phyloP scores from a whole-genome alignment of 1,140 invertebrate species.

The Macrotrachela quadricornifera region DNA sequence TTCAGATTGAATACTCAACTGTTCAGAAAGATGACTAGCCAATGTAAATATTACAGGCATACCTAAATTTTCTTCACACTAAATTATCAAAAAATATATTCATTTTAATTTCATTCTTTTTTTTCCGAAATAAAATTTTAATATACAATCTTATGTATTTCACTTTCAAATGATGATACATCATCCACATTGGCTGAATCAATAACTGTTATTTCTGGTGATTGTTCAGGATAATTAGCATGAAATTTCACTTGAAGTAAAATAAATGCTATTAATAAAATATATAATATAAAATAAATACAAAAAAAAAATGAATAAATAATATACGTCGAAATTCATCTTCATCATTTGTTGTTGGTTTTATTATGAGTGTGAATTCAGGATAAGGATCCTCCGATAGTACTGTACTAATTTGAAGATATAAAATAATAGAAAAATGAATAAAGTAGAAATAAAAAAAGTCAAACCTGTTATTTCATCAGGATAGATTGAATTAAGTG shows the following conservation, averaged over 20 bases:
- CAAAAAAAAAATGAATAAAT: too few relatives aligned
- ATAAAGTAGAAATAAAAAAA: neutral
- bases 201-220: constrained; percentile 53
- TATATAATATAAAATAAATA: neutral
- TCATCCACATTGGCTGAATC: constrained; percentile 56
- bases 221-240: constrained; percentile 63
- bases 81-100: too few relatives aligned
- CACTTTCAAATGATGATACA: constrained; percentile 24
- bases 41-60: constrained; percentile 93
- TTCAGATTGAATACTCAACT: constrained; percentile 34
- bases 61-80: constrained; percentile 54
- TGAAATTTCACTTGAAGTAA: constrained; percentile 59
- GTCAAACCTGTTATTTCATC: neutral
- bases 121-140: too few relatives aligned
- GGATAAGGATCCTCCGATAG: neutral
- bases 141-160: too few relatives aligned
- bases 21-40: constrained; percentile 67
- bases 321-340: too few relatives aligned
- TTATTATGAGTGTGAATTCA: too few relatives aligned
- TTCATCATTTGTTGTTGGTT: too few relatives aligned
- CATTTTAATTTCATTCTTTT: too few relatives aligned
- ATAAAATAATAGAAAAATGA: neutral
- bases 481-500: constrained; percentile 7
- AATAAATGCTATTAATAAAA: constrained; percentile 32
- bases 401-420: neutral